Percentiles rank a stretch among this genome's conserved stretches.
Conservation (phyloP, 2,888 invertebrate species). For the Gasteruption jaculator region DNA sequence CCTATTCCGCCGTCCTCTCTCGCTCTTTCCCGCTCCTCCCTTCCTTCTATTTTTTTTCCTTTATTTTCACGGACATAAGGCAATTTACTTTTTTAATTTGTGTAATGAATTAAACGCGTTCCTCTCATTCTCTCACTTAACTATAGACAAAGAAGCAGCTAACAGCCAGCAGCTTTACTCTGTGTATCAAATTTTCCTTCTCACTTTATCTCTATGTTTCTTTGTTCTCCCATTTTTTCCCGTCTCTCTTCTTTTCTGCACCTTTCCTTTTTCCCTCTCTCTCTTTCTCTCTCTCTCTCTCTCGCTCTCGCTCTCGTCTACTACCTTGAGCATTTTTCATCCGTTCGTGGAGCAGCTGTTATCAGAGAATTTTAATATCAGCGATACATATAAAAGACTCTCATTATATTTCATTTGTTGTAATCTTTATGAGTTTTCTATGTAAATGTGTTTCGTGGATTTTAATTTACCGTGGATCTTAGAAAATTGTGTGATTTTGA, state of each 20-base stretch:
- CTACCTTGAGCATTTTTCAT: too few relatives aligned
- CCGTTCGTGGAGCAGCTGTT: too few relatives aligned
- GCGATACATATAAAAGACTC: too few relatives aligned
- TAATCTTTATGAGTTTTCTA: too few relatives aligned
- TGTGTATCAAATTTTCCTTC: slow-evolving; percentile 1
- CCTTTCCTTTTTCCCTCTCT: slow-evolving; percentile 2
- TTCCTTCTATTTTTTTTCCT: slow-evolving; percentile 15
- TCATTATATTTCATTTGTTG: too few relatives aligned
- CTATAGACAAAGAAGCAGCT: too few relatives aligned
- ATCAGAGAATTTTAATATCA: too few relatives aligned
- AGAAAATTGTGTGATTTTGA: too few relatives aligned
- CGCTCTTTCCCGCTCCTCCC: slow-evolving; percentile 17
- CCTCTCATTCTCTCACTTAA: slow-evolving; percentile 10
- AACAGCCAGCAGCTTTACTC: slow-evolving; percentile 3
- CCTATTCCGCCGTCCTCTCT: background rate
- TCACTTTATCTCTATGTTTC: too few relatives aligned
- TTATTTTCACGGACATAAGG: slow-evolving; percentile 33
- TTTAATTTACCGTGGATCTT: too few relatives aligned
- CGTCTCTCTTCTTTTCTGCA: slow-evolving; percentile 3
- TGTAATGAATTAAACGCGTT: slow-evolving; percentile 47
- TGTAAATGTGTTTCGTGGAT: too few relatives aligned
- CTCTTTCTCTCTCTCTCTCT: background rate
- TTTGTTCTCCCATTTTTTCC: slow-evolving; percentile 19
- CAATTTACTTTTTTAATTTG: slow-evolving; percentile 50
- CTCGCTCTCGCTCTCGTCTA: too few relatives aligned